Evolutionary conservation across 1,140 invertebrate genomes (phyloP).

Genomic region (Metopolophium dirhodum): DNA sequence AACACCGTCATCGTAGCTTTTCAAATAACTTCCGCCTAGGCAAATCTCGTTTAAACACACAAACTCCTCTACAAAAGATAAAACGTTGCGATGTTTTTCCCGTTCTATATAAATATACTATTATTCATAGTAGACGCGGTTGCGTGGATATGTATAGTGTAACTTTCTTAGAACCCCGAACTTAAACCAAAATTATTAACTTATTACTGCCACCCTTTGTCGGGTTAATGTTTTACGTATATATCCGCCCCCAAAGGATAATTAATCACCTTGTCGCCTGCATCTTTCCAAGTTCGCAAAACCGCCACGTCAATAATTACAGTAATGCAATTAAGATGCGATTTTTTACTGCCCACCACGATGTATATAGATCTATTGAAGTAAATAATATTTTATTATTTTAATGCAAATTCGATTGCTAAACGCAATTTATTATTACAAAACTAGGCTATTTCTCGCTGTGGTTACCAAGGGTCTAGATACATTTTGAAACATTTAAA

Average conservation of each 20-base stretch:
- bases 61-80: not conserved
- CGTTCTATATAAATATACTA: not conserved
- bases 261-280: conserved; percentile 55
- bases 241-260: conserved; percentile 34
- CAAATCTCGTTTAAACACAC: not conserved
- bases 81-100: conserved; percentile 24
- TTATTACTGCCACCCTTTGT: conserved; percentile 43
- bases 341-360: not conserved
- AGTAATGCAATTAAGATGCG: not conserved
- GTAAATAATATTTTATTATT: not conserved
- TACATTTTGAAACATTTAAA: not conserved
- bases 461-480: not conserved
- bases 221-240: conserved; percentile 23
- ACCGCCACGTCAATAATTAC: conserved; percentile 25
- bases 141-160: not conserved
- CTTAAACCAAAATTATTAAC: conserved; percentile 47
- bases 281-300: conserved; percentile 38
- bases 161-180: conserved; percentile 27
- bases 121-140: not conserved
- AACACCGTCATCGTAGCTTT: not conserved
- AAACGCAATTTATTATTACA: conserved; percentile 7
- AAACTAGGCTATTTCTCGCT: not conserved
- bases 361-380: not conserved
- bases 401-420: not conserved
- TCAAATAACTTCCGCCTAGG: conserved; percentile 8